Base-by-base conservation (phyloP, 2,113 vertebrate species). In the Chunga burmeisteri region DNA sequence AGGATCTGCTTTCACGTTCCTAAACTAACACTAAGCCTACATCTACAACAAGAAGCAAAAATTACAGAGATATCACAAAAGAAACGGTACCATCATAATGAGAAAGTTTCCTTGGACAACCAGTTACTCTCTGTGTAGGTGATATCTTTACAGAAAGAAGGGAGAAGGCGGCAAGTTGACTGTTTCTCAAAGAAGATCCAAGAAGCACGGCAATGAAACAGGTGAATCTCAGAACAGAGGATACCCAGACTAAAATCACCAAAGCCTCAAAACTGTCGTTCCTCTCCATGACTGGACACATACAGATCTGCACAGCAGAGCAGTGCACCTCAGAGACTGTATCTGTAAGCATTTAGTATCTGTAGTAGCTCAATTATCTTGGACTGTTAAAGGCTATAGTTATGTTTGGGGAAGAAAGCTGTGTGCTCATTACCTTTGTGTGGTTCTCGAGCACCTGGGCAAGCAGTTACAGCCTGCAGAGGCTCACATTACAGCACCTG, bases 91-190 rank as follows among this genome's bases (percentile, higher is more conserved):
- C 5, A 2, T 40, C 36, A 65, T 5, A 47, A 72, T 0, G 1
- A 7, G 13, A 78, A 87, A 32, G 8, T 47, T 77, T 55, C 34
- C 26, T 44, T 9, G 22, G 34, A 65, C 26, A 86, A 34, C 8
- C 9, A 75, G 17, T 55, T 18, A 7, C 36, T 53, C 15, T 80
- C 62, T 21, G 16, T 36, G 65, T 7, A 53, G 21, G 12, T 21
- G 18, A 53, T 38, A 25, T 0, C 22, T 68, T 68, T 61, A 56
- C 7, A 81, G 44, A 47, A 84, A 55, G 15, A 56, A 40, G 16
- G 4, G 11, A 16, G 2, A 9, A 46, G 4, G 3, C 8, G 3
- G 3, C 16, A 62, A 53, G 16, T 8, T 30, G 6, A 4, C 15
- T 61, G 3, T 67, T 59, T 75, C 40, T 71, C 11, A 9, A 50